phyloP scores from a whole-genome alignment of 2,113 vertebrate species.

The Proterorhinus semilunaris region DNA sequence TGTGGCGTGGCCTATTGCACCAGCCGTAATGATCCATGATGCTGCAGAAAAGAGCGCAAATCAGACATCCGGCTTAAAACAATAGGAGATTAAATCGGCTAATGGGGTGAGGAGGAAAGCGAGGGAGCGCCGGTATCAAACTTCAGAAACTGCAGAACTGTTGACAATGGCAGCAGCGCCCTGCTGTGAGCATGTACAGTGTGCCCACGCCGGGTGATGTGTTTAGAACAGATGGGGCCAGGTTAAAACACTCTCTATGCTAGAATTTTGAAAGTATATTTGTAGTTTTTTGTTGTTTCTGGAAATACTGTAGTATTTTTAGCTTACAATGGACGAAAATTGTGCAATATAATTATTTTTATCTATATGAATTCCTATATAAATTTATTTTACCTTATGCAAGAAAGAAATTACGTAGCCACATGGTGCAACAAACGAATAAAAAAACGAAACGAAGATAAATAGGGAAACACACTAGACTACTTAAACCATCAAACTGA shows the following conservation, averaged over 20 bases:
- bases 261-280: neutral
- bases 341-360: too few relatives aligned
- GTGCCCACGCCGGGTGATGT: slow-evolving; percentile 17
- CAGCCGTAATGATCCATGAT: slow-evolving; percentile 61
- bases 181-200: slow-evolving; percentile 41
- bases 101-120: slow-evolving; percentile 60
- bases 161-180: slow-evolving; percentile 30
- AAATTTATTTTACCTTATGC: too few relatives aligned
- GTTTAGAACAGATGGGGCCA: slow-evolving; percentile 11
- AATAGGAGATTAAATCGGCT: slow-evolving; percentile 63
- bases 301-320: neutral
- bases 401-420: too few relatives aligned
- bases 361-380: too few relatives aligned
- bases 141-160: slow-evolving; percentile 35
- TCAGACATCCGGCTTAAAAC: slow-evolving; percentile 43
- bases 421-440: too few relatives aligned
- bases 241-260: neutral
- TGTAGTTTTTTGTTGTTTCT: neutral
- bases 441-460: too few relatives aligned
- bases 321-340: too few relatives aligned
- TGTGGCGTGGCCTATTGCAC: slow-evolving; percentile 36
- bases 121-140: slow-evolving; percentile 38
- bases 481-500: too few relatives aligned
- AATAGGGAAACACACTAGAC: too few relatives aligned
- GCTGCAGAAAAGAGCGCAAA: slow-evolving; percentile 46